Percentiles rank a stretch among this genome's conserved stretches.
Conservation (phyloP, 2,888 invertebrate species). For the Dryadula phaetusa region DNA sequence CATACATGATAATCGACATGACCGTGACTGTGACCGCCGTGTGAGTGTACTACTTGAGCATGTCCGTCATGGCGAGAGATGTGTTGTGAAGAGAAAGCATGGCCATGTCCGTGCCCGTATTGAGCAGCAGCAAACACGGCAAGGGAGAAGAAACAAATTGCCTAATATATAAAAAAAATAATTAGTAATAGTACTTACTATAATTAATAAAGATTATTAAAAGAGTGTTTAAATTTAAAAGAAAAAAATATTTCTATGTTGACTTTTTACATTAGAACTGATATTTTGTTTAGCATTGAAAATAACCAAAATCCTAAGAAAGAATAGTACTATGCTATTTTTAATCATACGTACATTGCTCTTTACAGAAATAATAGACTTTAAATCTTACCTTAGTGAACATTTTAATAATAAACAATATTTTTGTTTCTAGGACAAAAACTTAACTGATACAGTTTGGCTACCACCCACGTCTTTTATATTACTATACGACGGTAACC, state of each 20-base stretch:
- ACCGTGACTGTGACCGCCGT: constrained; percentile 42
- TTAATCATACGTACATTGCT: too few species aligned
- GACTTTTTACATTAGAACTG: too few species aligned
- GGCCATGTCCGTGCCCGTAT: constrained; percentile 50
- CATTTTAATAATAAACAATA: constrained; percentile 1
- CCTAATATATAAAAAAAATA: constrained; percentile 43
- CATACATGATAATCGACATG: constrained; percentile 67
- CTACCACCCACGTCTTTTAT: constrained; percentile 8
- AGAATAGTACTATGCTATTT: too few species aligned
- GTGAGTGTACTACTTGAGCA: constrained; percentile 40
- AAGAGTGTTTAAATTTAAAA: too few species aligned
- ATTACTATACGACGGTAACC: background rate
- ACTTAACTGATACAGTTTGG: constrained; percentile 7
- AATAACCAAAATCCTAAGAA: background rate
- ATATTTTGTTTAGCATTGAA: too few species aligned
- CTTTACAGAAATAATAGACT: too few species aligned
- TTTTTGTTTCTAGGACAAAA: constrained; percentile 6
- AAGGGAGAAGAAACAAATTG: constrained; percentile 47
- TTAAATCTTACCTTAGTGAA: background rate
- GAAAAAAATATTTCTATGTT: too few species aligned
- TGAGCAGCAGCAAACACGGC: constrained; percentile 51
- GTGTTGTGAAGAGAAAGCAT: constrained; percentile 52
- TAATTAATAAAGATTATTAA: too few species aligned
- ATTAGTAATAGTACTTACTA: background rate
- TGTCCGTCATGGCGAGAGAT: constrained; percentile 52